Base-by-base conservation (phyloP, 2,797 vertebrate species). In the Poeciliopsis presidionis region DNA sequence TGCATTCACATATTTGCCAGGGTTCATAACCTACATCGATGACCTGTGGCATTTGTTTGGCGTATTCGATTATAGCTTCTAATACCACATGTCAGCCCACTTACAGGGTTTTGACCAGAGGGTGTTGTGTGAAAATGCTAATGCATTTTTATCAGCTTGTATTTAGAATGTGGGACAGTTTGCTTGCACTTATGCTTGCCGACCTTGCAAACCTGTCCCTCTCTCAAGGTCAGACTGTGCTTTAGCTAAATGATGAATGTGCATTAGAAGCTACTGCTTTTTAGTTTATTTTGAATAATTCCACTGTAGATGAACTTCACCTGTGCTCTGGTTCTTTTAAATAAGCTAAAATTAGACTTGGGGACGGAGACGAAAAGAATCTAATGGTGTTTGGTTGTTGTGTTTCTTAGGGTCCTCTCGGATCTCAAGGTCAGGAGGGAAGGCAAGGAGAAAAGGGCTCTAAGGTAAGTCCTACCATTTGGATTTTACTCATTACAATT, bases 371-470 rank as follows among this genome's bases (percentile, higher is more conserved):
- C 8, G 22, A 39, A 18, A 57, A 49, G 47, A 25, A 36, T 43
- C 1, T 74, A 74, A 84, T 57, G 30, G 28, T 36, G 59, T 74
- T 57, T 75, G 28, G 20, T 55, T 18, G 13, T 51, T 72, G n/a
- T 81, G 79, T 7, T 78, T 91, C 80, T 41, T 80, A 99, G 98
- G 98, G 98, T 71, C 93, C 97, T 59, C 84, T 96, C 77, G 98
- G 98, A 90, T 89, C 84, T 83, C 85, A 93, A 2, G 98, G 98
- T 63, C 87, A 95, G 78, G 96, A 97, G 91, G 98, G 98, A 83
- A 96, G 96, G 87, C 97, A 98, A 94, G 98, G 98, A 74, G 98
- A 99, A 91, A 99, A 99, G 82, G 98, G 98, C 61, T 96, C 97
- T 85, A 99, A 99, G 97, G 98, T 99, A 83, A 93, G 84, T 61